phyloP scores from a whole-genome alignment of 2,888 invertebrate species.

The Choristoneura rosaceana region DNA sequence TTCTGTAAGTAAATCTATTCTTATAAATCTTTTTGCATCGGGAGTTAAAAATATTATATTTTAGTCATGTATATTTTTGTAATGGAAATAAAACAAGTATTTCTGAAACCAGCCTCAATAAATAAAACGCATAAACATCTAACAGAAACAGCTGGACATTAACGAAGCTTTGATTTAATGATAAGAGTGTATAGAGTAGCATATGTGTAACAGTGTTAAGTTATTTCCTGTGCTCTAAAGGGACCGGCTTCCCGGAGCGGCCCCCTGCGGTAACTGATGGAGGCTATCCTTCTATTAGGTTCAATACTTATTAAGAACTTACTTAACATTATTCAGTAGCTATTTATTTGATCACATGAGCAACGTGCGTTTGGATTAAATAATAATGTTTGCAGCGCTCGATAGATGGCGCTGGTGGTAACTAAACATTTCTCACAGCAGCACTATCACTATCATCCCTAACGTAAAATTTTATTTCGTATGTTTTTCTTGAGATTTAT shows the following conservation, averaged over 20 bases:
- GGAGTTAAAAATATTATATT: too few relatives aligned
- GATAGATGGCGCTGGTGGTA: conserved; percentile 53
- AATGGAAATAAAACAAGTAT: background rate
- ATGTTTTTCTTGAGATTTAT: background rate
- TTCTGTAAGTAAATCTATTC: too few relatives aligned
- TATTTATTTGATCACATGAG: conserved; percentile 4
- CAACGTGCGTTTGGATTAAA: background rate
- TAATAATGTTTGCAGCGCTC: background rate
- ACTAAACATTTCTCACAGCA: background rate
- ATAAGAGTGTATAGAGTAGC: conserved; percentile 50
- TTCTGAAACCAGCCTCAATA: background rate
- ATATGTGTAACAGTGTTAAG: conserved; percentile 70
- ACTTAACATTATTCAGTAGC: background rate
- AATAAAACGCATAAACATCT: conserved; percentile 4
- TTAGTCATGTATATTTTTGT: too few relatives aligned
- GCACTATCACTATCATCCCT: too few relatives aligned
- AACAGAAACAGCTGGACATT: conserved; percentile 44
- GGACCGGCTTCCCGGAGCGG: conserved; percentile 60
- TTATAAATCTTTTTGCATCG: too few relatives aligned
- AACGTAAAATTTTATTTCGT: background rate
- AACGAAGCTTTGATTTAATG: conserved; percentile 48
- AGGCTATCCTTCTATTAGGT: conserved; percentile 70
- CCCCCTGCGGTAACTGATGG: conserved; percentile 61
- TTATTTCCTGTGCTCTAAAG: conserved; percentile 59
- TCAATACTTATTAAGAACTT: conserved; percentile 54